Percentiles rank a stretch among this genome's conserved stretches.
Conservation (phyloP, 1,140 invertebrate species). For the Ridgeia piscesae region DNA sequence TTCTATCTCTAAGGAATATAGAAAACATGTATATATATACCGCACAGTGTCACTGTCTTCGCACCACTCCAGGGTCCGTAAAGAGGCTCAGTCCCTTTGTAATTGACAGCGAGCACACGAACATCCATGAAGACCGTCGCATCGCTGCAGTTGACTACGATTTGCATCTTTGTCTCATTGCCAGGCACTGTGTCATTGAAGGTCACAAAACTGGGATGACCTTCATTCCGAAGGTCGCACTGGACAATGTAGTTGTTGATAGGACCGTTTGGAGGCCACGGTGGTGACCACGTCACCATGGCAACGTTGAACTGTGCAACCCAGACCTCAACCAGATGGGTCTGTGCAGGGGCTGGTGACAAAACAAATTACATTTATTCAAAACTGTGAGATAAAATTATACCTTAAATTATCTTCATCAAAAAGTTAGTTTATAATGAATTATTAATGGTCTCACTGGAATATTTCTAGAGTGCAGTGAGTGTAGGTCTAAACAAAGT, state of each 20-base stretch:
- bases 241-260: not conserved
- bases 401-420: too few species aligned
- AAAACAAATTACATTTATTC: not conserved
- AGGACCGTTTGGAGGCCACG: not conserved
- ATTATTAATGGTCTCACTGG: too few species aligned
- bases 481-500: too few species aligned
- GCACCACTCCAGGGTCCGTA: not conserved
- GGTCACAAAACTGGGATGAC: not conserved
- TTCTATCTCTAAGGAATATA: not conserved
- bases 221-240: not conserved
- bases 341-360: not conserved
- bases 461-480: too few species aligned
- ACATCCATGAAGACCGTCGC: not conserved
- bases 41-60: not conserved
- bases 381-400: too few species aligned
- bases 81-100: not conserved
- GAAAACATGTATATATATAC: not conserved
- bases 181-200: not conserved
- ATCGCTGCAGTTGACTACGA: not conserved
- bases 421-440: too few species aligned
- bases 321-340: not conserved
- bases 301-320: not conserved
- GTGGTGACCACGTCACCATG: not conserved
- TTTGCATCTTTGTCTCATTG: not conserved
- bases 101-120: not conserved